Base-by-base conservation (phyloP, 2,888 invertebrate species). In the Lasiommata megera region DNA sequence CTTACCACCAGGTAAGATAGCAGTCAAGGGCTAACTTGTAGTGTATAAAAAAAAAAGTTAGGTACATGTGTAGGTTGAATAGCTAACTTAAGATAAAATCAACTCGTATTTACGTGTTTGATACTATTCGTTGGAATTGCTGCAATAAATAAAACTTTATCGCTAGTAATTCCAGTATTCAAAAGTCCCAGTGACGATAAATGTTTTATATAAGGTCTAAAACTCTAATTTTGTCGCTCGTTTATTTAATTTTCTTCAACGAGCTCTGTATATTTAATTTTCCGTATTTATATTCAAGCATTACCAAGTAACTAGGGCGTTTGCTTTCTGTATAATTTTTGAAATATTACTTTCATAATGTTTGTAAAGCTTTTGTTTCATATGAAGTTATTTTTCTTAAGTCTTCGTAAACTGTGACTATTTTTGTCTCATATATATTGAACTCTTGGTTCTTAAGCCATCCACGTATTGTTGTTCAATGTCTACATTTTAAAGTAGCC, bases 81-180 rank as follows among this genome's bases (percentile, higher is more conserved):
- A n/a, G n/a, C n/a, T n/a, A n/a, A n/a, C n/a, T n/a, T n/a, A n/a
- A n/a, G n/a, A n/a, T n/a, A n/a, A 23, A 5, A 23, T 43, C 28
- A 43, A 23, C 12, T 43, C 18, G n/a, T n/a, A 18, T 40, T 41
- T 23, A 31, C 29, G 46, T 46, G 16, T 11, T 46, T 9, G 31
- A 1, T 44, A 40, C 7, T 16, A 5, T 3, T 28, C 31, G 11
- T 46, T 23, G 37, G 37, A 36, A 23, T 48, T 6, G 36, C 9
- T 37, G 36, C 37, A 7, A 37, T 48, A 48, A 48, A 48, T 48
- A 48, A 37, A 48, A 48, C 37, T 18, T 48, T 48, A 48, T 37
- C 37, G 48, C 18, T 37, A 12, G 36, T 48, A 37, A 36, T 48
- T 31, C 16, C 29, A 28, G 46, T 11, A 46, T 46, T 36, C 36